Percentiles rank a stretch among this genome's conserved stretches.
Conservation (phyloP, 2,888 invertebrate genomes). For the Bimastos eiseni region DNA sequence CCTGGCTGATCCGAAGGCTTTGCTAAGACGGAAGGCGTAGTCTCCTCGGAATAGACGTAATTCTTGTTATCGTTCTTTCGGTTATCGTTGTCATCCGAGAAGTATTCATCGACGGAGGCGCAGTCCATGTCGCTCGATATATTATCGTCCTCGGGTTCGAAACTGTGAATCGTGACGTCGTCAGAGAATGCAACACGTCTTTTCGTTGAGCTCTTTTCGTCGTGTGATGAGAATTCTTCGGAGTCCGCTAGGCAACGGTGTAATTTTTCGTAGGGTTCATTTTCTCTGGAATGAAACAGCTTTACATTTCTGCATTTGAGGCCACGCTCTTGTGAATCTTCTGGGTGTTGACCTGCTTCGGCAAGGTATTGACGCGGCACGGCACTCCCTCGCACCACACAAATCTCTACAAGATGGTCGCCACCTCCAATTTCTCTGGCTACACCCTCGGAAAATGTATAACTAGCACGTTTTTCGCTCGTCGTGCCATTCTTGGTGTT, state of each 20-base stretch:
- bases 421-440: background rate
- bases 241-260: background rate
- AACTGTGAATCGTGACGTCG: background rate
- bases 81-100: background rate
- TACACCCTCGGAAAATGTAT: background rate
- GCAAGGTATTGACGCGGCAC: background rate
- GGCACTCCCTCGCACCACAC: background rate
- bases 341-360: background rate
- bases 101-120: background rate
- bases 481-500: background rate
- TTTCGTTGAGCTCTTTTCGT: background rate
- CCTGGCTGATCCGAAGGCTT: background rate
- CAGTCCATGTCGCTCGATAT: background rate
- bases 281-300: background rate
- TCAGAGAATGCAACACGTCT: slow-evolving; percentile 3
- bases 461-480: background rate
- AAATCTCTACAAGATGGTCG: background rate
- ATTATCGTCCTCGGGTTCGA: background rate
- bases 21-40: background rate
- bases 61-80: background rate
- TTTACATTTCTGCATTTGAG: background rate
- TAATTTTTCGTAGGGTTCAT: background rate
- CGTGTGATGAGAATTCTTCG: background rate
- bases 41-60: background rate
- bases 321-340: background rate